Evolutionary conservation across 2,888 invertebrate genomes (phyloP), one percentile per base, ranked within the genome.

Genomic region (Platycheirus rosarum): DNA sequence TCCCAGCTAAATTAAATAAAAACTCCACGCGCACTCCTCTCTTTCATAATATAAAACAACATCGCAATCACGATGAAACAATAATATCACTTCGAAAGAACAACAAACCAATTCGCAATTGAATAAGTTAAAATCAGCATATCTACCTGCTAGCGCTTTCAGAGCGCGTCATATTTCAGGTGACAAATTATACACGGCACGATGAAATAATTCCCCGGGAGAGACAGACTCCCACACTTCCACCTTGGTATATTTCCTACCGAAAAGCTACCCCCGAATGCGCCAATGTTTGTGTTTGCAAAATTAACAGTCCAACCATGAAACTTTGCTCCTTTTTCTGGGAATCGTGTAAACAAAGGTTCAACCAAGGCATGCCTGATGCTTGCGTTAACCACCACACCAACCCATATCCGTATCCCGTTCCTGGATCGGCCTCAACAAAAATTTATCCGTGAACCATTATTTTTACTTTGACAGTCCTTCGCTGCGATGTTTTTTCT

Each of bases 391-490:
- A 40, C 55, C 3, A 29, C 37, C 7, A 9, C 23, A 11, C 6
- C 49, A 7, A 7, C 9, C 14, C 4, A 11, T 11, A 40, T 40
- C 14, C 6, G 13, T 9, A 16, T 42, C 11, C 32, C 16, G 0
- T 29, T 16, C 2, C 16, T 32, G 32, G n/a, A 46, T 35, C 37
- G 29, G 62, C 35, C 35, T 29, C 26, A n/a, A 60, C 42, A 40
- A 49, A 49, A 60, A 40, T 32, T 69, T 63, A 75, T 65, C 63
- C 23, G 35, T 16, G 44, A 80, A 57, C 63, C 69, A 70, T 75
- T 80, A 80, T 70, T 80, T 70, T 51, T 29, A 69, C 75, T 75
- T 80, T 80, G 69, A 69, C 79, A 80, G 69, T 57, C 57, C 49
- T 23, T 79, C 11, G 29, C 57, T 13, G 18, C 51, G n/a, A 8